Evolutionary conservation across 2,888 invertebrate genomes (phyloP), one percentile per base, ranked within the genome.

Genomic region (Ectemnius cavifrons): DNA sequence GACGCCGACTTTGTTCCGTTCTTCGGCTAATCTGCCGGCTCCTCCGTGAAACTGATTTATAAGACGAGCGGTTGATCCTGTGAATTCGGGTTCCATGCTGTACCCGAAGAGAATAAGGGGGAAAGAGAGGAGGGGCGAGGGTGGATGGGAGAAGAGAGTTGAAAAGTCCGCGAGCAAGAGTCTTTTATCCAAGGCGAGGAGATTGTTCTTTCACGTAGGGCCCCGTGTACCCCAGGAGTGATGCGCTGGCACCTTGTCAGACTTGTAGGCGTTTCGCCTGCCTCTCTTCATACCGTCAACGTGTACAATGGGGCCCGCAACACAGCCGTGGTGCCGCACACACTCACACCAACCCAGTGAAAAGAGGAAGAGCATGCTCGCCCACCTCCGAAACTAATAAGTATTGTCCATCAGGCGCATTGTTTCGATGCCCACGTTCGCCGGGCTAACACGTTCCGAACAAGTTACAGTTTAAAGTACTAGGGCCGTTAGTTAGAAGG

Each of bases 361-460:
- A 75, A 37, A 73, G 79, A 77, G 73, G 73, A 83, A 79, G 80
- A 37, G 61, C 73, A 68, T 69, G 70, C 74, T 82, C 89, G 85
- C 88, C 87, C 88, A 88, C 86, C 82, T 80, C 72, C 75, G 77
- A 80, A 82, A 83, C 85, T 86, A 86, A 88, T 86, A 86, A 86
- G 85, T 88, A 87, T 88, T 87, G 87, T 86, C 85, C 83, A 77
- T 84, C 82, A 78, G 74, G 69, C 80, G 85, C 79, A 87, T 87
- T 88, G 87, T 86, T 86, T 86, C 81, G 79, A 79, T 84, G 85
- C 87, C 87, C 87, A 87, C 85, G 84, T 85, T 80, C 70, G 66
- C 71, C 75, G 71, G 72, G 75, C 77, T 37, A 71, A 83, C 85
- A 81, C 78, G 79, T 74, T 75, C 77, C 71, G 28, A 78, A 82